Evolutionary conservation across 2,113 vertebrate species (phyloP), one percentile per base, ranked within the genome.

Genomic region (Sprattus sprattus): DNA sequence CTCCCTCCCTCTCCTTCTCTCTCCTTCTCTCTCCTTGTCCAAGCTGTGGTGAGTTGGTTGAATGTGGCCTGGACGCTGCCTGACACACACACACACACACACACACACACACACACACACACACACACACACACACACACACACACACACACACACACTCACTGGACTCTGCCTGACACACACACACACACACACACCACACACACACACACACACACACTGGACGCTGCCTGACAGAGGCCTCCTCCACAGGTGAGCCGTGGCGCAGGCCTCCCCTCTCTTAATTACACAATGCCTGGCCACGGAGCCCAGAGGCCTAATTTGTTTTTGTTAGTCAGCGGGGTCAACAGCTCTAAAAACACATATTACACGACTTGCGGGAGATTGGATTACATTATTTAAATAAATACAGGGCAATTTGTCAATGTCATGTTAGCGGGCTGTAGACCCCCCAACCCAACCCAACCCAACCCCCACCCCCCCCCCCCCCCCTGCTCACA

Each of bases 351-450:
- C 92, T 95, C 94, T 92, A 95, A 95, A 96, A 96, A 96, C 95
- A 94, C 95, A 95, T 94, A 96, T 96, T 96, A 94, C 94, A 96
- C 95, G 96, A 94, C 94, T 95, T 95, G 93, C 94, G 91, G 93
- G 93, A 95, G 95, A 98, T 97, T 97, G 92, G 93, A 91, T 98
- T 97, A 96, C 96, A 95, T 92, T 92, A 97, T 97, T 99, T 97
- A 97, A 97, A 97, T 98, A 99, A 97, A 97, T 96, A 96, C 94
- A 92, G 95, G 95, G 96, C 95, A 97, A 98, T 97, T 98, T 98
- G 96, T 98, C 97, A 99, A 95, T 97, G 96, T 97, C 96, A 97
- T 93, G 93, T 96, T 96, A 96, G 91, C 92, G 93, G 94, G 93
- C 94, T 8, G 9, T 22, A 25, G 57, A 64, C 92, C 91, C 94